Evolutionary conservation across 2,888 invertebrate species (phyloP).

Genomic region (Glyphotaelius pellucidus): DNA sequence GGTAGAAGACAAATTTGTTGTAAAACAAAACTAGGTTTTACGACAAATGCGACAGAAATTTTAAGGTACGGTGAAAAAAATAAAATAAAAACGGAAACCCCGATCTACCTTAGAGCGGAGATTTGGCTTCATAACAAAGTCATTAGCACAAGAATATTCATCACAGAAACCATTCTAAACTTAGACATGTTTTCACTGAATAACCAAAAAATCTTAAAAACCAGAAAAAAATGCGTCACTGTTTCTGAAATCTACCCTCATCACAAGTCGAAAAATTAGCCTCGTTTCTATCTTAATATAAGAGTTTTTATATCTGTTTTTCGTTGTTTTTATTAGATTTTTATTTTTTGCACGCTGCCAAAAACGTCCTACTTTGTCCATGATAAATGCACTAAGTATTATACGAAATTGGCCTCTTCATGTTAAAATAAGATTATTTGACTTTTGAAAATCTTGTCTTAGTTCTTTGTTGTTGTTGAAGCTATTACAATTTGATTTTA

Average conservation of each 20-base stretch:
- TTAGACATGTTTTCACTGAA: background rate
- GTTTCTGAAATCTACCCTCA: background rate
- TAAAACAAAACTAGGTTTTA: background rate
- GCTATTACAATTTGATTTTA: background rate
- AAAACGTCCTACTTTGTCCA: background rate
- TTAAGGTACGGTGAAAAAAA: background rate
- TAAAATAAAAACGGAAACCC: background rate
- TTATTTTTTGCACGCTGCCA: background rate
- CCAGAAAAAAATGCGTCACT: background rate
- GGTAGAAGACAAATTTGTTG: too few relatives aligned
- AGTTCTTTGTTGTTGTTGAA: background rate
- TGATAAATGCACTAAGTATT: background rate
- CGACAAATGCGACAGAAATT: background rate
- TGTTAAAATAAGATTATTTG: background rate
- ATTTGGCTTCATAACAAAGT: background rate
- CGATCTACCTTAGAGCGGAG: background rate
- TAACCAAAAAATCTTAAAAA: too few relatives aligned
- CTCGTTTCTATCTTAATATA: background rate
- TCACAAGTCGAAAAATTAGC: background rate
- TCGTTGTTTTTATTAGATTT: background rate
- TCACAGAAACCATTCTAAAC: background rate
- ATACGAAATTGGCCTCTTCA: background rate
- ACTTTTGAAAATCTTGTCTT: background rate
- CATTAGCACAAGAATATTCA: background rate
- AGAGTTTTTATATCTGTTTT: background rate